Evolutionary conservation across 2,797 vertebrate genomes (phyloP), one percentile per base, ranked within the genome.

Genomic region (Phrynocephalus forsythii): DNA sequence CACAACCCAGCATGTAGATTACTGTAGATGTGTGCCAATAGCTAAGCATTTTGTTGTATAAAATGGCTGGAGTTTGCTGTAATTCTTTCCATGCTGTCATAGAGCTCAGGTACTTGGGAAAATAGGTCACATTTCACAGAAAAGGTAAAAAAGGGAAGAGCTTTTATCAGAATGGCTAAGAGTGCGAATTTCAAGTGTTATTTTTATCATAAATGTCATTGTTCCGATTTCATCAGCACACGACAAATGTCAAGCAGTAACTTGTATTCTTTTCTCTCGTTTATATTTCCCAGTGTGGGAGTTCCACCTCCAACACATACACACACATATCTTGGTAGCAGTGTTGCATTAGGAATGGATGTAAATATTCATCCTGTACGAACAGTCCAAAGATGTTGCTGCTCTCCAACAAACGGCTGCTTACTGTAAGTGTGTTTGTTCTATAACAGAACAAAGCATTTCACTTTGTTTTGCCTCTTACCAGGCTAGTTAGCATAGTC

Each of bases 281-380:
- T 88, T 79, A 22, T 24, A 83, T 50, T 67, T 71, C 30, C 79
- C 79, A 86, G 66, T 81, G 77, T 79, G 91, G 76, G 52, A 33
- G 86, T 93, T 91, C 90, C 88, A 80, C 89, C 79, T 7, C 20
- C 9, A 0, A 22, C 20, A 6, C 26, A 1, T 20, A 15, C 38
- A 15, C 66, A 15, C 8, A 71, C 33, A 48, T 9, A 75, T 24
- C 52, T 66, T 78, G 82, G 83, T 56, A 60, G n/a, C 22, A 71
- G 28, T 60, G 38, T 84, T 93, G 88, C 86, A 90, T 93, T 92
- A 93, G 93, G 91, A 30, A 88, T 93, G 87, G 87, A 0, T 66
- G 26, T 83, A 52, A 68, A 77, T 63, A 15, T 0, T 56, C 16
- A 20, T 44, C 6, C 2, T 90, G 67, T 93, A 73, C 76, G 80